Base-by-base conservation (phyloP, 2,797 vertebrate species). In the Epinephelus awoara region DNA sequence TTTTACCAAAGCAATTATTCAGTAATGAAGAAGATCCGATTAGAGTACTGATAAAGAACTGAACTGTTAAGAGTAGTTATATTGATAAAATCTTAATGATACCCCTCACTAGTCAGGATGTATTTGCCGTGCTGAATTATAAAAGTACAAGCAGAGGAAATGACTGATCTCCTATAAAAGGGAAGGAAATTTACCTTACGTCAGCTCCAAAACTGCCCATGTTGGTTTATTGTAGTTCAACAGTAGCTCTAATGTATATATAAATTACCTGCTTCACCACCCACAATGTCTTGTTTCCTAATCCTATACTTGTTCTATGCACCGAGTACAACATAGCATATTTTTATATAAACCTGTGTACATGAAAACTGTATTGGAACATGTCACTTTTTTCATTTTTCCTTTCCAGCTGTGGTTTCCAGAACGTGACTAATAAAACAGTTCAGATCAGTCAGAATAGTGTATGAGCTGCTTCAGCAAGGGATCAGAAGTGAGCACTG, bases 381-480 rank as follows among this genome's bases (percentile, higher is more conserved):
- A 5, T 70, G 42, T 57, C 0, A 2, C 34, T 61, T 8, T 54
- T 19, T 55, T 12, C 40, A 6, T 23, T 56, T 55, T 74, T 59
- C 59, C 46, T 63, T 66, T 69, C 80, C 66, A 81, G 67, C 49
- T 57, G 64, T 61, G 55, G 10, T 66, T 85, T 75, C 52, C 56
- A 54, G n/a, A 75, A 67, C 34, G 27, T 76, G 50, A 72, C 77
- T 64, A 72, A 64, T 52, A 58, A 52, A 77, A 74, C 73, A 56
- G 67, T 57, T 40, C 27, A 61, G 68, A 85, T 88, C 68, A 77
- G 57, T 86, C 67, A 77, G 84, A 88, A 90, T 86, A 84, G 67
- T 81, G 61, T 67, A 91, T 85, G 78, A 84, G 80, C 38, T 84
- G 73, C 61, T 78, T 40, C 59, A 63, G 73, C 59, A 62, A 61